These are phyloP conservation scores for Hypselothyrea guttata DNA, from an alignment of 2,888 invertebrate genomes.

Conservation along the genomic window DNA sequence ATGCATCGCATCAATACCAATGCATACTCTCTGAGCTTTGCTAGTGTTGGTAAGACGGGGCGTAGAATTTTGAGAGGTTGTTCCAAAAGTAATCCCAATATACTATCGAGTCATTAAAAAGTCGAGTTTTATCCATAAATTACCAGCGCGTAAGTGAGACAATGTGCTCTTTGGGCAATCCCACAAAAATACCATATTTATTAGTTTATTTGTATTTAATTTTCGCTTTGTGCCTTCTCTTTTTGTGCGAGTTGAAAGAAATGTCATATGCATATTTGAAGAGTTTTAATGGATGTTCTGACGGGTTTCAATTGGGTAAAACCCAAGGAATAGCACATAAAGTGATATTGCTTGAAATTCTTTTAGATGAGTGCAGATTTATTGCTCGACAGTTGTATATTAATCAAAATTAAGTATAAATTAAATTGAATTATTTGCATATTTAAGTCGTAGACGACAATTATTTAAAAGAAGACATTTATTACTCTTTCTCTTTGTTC, in stretches of 20 bases:
- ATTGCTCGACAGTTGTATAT: slow-evolving; percentile 13
- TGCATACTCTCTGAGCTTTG: background rate
- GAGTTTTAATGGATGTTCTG: slow-evolving; percentile 15
- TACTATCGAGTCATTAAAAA: slow-evolving; percentile 25
- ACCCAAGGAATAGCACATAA: slow-evolving; percentile 24
- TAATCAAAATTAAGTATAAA: slow-evolving; percentile 16
- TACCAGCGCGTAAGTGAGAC: slow-evolving; percentile 20
- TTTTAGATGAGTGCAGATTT: slow-evolving; percentile 20
- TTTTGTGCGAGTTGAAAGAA: slow-evolving; percentile 14
- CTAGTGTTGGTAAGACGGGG: slow-evolving; percentile 41
- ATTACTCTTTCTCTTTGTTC: slow-evolving; percentile 15
- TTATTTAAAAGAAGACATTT: background rate
- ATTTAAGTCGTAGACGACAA: background rate
- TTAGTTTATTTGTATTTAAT: slow-evolving; percentile 28
- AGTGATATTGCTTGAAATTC: slow-evolving; percentile 12
- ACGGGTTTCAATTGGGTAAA: slow-evolving; percentile 32
- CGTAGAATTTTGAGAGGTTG: slow-evolving; percentile 21
- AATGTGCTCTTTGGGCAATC: slow-evolving; percentile 50
- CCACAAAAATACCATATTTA: slow-evolving; percentile 38
- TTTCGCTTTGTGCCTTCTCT: too few relatives aligned
- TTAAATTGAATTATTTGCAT: slow-evolving; percentile 2
- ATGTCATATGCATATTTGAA: slow-evolving; percentile 44
- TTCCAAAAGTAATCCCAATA: slow-evolving; percentile 42
- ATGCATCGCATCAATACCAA: slow-evolving; percentile 39
- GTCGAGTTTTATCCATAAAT: slow-evolving; percentile 23